Base-by-base conservation (phyloP, 2,888 invertebrate species). In the Cryptocheilus praepositus region DNA sequence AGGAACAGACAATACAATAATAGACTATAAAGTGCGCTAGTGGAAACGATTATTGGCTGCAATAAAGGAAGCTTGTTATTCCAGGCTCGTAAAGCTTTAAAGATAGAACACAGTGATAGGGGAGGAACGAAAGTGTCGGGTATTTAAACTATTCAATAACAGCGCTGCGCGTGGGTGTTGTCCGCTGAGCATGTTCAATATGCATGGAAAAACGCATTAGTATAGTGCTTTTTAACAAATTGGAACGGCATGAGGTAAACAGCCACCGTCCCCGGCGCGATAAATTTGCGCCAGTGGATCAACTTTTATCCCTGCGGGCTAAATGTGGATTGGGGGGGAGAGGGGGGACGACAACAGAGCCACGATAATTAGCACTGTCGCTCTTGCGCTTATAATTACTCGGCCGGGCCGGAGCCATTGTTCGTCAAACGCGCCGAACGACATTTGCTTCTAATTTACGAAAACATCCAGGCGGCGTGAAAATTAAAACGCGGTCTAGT, bases 121-220 rank as follows among this genome's bases (percentile, higher is more conserved):
- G 36, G 36, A 36, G 36, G 36, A 36, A 36, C 11, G 36, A 11
- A 36, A 36, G 36, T 36, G 8, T 11, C 43, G 63, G 68, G 63
- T 56, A 68, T 63, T 70, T 61, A 69, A 63, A 60, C 61, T 70
- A 64, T 68, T 61, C 57, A 46, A 46, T 15, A 45, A 44, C 60
- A 60, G n/a, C 49, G 4, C 25, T 21, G 43, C 16, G 28, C 53
- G 58, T 56, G 66, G 49, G 59, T 60, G 46, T 49, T 61, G 49
- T 56, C 54, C 62, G 55, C 52, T 60, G 68, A 53, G 7, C 18
- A n/a, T 18, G 49, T 49, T 49, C 49, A 49, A 49, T 49, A 18
- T 49, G 49, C 49, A 49, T 18, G 49, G 49, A 49, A 18, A 60
- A 57, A 67, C 71, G 18, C 54, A 61, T 67, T 53, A 46, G 22